Percentiles rank a stretch among this genome's conserved stretches.
phyloP scores from a whole-genome alignment of 2,113 vertebrate genomes.

The Gavia stellata region DNA sequence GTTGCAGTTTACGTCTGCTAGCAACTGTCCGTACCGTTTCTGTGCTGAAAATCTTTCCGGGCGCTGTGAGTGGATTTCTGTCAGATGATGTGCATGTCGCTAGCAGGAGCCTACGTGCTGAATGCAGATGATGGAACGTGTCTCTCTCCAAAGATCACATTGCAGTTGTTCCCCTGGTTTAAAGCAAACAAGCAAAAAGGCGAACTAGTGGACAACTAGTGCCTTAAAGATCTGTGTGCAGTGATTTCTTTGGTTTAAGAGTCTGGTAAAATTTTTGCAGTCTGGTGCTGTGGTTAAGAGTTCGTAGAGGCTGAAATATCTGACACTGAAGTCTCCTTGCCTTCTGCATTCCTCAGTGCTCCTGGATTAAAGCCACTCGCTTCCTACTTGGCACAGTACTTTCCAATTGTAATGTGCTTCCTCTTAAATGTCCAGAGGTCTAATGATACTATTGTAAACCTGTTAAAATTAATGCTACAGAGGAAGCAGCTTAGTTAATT shows the following conservation, averaged over 20 bases:
- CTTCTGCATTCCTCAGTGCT: constrained; percentile 42
- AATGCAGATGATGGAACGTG: constrained; percentile 16
- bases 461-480: constrained; percentile 60
- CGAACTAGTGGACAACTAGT: neutral
- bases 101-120: constrained; percentile 18
- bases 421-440: constrained; percentile 46
- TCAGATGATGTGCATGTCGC: neutral
- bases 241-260: neutral
- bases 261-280: neutral
- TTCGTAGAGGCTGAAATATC: neutral
- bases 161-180: constrained; percentile 10
- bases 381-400: constrained; percentile 41
- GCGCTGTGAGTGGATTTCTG: neutral
- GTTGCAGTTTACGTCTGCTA: constrained; percentile 21
- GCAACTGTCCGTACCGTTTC: constrained; percentile 27
- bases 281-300: neutral
- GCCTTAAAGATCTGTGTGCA: neutral
- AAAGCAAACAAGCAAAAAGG: neutral
- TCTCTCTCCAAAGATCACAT: constrained; percentile 6
- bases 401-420: constrained; percentile 40
- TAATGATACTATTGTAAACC: constrained; percentile 58
- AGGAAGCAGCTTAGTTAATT: constrained; percentile 56
- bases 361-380: constrained; percentile 35
- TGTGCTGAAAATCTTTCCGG: constrained; percentile 2
- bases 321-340: constrained; percentile 29